Evolutionary conservation across 1,140 invertebrate genomes (phyloP).

Genomic region (Elymnias hypermnestra): DNA sequence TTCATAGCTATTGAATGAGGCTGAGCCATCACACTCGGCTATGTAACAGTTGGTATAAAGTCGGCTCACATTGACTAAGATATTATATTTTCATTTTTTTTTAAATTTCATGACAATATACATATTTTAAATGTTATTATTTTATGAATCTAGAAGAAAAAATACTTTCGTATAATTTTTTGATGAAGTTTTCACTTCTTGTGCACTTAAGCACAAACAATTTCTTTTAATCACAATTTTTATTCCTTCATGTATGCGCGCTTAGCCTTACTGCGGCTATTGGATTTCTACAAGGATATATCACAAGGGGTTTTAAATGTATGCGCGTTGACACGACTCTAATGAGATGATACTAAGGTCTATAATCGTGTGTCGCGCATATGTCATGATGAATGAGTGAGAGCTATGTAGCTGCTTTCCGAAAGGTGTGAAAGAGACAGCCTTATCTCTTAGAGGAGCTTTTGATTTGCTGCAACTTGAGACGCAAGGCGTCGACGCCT

Average conservation of each 20-base stretch:
- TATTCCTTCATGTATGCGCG: not conserved
- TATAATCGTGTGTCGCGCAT: conserved; percentile 11
- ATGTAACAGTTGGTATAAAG: too few species aligned
- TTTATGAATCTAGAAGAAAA: too few species aligned
- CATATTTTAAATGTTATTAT: too few species aligned
- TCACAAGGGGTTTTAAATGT: conserved; percentile 1
- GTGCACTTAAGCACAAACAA: too few species aligned
- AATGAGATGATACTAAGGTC: not conserved
- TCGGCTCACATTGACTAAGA: too few species aligned
- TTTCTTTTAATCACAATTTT: too few species aligned
- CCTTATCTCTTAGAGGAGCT: conserved; percentile 71
- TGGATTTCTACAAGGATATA: conserved; percentile 2
- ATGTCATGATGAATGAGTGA: conserved; percentile 16
- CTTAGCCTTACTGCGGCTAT: not conserved
- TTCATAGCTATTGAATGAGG: too few species aligned
- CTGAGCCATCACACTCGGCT: too few species aligned
- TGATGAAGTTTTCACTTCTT: too few species aligned
- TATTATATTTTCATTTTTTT: too few species aligned
- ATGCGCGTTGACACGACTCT: not conserved
- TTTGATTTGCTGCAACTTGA: conserved; percentile 73
- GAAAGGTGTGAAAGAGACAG: conserved; percentile 4
- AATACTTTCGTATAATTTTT: too few species aligned
- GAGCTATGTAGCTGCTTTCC: conserved; percentile 8
- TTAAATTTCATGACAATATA: too few species aligned
- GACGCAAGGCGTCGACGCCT: conserved; percentile 64